Conservation (phyloP, 2,113 vertebrate species). For the Dipodomys ordii region DNA sequence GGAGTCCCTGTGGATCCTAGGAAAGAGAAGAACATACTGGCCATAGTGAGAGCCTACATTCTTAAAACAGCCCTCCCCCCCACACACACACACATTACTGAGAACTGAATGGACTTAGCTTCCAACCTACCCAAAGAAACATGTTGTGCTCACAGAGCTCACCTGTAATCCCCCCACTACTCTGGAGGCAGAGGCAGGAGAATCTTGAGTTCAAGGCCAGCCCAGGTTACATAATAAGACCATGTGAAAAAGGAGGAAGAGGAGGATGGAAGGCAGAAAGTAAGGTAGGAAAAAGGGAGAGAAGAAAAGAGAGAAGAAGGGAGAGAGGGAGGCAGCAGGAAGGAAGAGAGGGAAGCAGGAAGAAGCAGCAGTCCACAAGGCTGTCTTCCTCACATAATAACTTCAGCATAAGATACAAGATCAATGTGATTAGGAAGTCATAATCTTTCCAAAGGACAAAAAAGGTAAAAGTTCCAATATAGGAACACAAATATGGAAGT, state of each 20-base stretch:
- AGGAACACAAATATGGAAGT: too few species aligned
- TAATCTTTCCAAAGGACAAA: background rate
- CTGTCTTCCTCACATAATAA: fast-evolving
- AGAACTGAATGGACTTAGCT: fast-evolving
- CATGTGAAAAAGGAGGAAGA: too few species aligned
- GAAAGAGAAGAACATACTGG: background rate
- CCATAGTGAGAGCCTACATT: background rate
- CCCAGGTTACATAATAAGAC: too few species aligned
- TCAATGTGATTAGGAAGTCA: background rate
- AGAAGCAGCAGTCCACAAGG: background rate
- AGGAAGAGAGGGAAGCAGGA: too few species aligned
- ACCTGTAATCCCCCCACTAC: too few species aligned
- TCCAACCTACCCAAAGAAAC: background rate
- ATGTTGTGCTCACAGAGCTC: too few species aligned
- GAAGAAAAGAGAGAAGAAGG: too few species aligned
- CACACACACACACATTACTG: fast-evolving
- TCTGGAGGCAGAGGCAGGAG: too few species aligned
- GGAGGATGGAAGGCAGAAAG: too few species aligned
- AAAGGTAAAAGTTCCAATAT: fast-evolving
- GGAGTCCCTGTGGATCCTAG: background rate
- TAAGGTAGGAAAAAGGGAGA: too few species aligned
- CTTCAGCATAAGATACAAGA: background rate
- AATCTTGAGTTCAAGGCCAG: too few species aligned
- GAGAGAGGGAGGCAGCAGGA: too few species aligned
- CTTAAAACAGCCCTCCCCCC: background rate